Evolutionary conservation across 2,888 invertebrate genomes (phyloP).

Genomic region (Lamproptera curius): DNA sequence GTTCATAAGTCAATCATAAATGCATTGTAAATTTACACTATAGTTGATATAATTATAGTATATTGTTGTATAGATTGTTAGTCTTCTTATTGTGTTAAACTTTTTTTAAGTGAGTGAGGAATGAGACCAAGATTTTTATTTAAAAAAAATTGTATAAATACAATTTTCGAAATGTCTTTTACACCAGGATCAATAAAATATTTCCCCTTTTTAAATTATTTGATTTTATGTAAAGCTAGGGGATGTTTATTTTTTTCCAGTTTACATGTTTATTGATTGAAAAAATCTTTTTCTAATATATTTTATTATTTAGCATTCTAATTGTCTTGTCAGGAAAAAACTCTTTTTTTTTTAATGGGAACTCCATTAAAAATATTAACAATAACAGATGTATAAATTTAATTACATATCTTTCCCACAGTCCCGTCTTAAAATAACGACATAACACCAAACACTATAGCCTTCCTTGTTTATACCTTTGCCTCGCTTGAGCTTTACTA

Average conservation of each 20-base stretch:
- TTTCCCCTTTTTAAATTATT: slow-evolving; percentile 48
- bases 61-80: slow-evolving; percentile 66
- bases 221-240: slow-evolving; percentile 9
- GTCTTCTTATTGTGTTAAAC: slow-evolving; percentile 53
- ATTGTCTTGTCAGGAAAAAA: background rate
- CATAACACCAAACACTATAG: slow-evolving; percentile 55
- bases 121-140: slow-evolving; percentile 74
- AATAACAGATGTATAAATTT: slow-evolving; percentile 4
- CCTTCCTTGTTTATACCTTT: slow-evolving; percentile 86
- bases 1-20: slow-evolving; percentile 27
- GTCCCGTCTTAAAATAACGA: slow-evolving; percentile 1
- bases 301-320: no score
- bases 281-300: no score
- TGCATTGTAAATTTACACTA: slow-evolving; percentile 57
- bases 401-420: slow-evolving; percentile 13
- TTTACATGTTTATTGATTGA: no score
- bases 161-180: slow-evolving; percentile 76
- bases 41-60: slow-evolving; percentile 57
- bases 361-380: background rate
- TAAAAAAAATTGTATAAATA: slow-evolving; percentile 71
- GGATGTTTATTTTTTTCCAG: slow-evolving; percentile 43
- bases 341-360: background rate
- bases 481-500: slow-evolving; percentile 86
- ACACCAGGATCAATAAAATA: slow-evolving; percentile 77
- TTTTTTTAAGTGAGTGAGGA: slow-evolving; percentile 69